phyloP scores from a whole-genome alignment of 64 coral and sea anemone species.

The Actinia tenebrosa region DNA sequence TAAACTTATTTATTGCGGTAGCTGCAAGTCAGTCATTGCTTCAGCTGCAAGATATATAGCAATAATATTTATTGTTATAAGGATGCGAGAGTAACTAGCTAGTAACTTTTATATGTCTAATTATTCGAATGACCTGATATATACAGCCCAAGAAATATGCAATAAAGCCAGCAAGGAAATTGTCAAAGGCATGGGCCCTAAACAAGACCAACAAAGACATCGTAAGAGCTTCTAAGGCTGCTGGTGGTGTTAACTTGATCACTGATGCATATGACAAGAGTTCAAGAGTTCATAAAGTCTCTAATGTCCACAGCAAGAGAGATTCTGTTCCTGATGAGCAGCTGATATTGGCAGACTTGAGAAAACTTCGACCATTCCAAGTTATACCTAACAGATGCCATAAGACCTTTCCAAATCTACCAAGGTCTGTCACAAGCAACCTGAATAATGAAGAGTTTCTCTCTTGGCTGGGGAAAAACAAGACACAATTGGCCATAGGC shows the following conservation, averaged over 20 bases:
- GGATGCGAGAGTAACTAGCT: too few species aligned
- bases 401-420: neutral
- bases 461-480: too few species aligned
- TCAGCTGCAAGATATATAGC: too few species aligned
- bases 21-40: too few species aligned
- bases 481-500: too few species aligned
- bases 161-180: constrained; percentile 43
- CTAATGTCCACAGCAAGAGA: neutral
- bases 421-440: too few species aligned
- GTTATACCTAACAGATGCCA: neutral
- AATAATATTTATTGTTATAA: too few species aligned
- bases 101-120: too few species aligned
- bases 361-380: neutral
- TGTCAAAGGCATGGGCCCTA: constrained; percentile 47
- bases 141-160: constrained; percentile 53
- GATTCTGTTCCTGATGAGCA: neutral
- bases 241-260: constrained; percentile 39
- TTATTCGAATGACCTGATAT: too few species aligned
- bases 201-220: constrained; percentile 55
- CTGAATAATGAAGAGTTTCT: too few species aligned
- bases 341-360: neutral
- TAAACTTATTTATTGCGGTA: too few species aligned
- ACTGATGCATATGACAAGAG: constrained; percentile 13
- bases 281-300: neutral
- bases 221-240: constrained; percentile 38